Evolutionary conservation across 2,888 invertebrate genomes (phyloP).

Genomic region (Eupithecia tripunctaria): DNA sequence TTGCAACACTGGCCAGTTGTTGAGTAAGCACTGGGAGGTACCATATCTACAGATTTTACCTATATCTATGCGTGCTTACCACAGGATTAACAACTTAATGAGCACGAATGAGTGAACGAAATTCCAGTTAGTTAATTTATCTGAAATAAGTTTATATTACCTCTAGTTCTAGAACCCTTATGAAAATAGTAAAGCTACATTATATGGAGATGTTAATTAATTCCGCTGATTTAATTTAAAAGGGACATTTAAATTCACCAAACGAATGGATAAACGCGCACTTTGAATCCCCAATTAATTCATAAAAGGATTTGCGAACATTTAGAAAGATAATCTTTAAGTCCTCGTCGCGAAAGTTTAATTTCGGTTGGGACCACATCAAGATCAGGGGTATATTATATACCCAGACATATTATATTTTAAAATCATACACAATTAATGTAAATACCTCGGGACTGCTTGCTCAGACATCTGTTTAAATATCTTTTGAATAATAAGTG

Average conservation of each 20-base stretch:
- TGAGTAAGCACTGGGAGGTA: too few relatives aligned
- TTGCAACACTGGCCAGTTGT: too few relatives aligned
- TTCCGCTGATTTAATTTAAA: conserved; percentile 10
- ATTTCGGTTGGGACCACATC: neutral
- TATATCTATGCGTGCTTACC: too few relatives aligned
- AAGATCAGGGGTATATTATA: neutral
- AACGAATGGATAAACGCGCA: neutral
- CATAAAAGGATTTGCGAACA: neutral
- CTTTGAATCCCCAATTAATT: conserved; percentile 11
- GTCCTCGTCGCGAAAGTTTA: neutral
- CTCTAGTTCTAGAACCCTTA: neutral
- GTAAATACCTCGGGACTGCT: neutral
- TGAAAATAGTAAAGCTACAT: neutral
- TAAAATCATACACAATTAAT: neutral
- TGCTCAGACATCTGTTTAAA: conserved; percentile 1
- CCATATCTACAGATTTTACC: too few relatives aligned
- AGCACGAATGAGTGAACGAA: neutral
- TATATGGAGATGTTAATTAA: conserved; percentile 7
- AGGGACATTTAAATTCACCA: conserved; percentile 10
- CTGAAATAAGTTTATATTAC: neutral
- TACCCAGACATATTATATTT: neutral
- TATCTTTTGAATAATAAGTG: conserved; percentile 7
- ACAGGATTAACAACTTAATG: neutral
- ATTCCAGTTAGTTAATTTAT: neutral
- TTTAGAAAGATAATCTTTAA: neutral